A percentile compares a stretch with the other conserved stretches of the same genome.
These are phyloP conservation scores for Elgaria multicarinata DNA, from an alignment of 2,113 vertebrate genomes.

Conservation along the genomic window DNA sequence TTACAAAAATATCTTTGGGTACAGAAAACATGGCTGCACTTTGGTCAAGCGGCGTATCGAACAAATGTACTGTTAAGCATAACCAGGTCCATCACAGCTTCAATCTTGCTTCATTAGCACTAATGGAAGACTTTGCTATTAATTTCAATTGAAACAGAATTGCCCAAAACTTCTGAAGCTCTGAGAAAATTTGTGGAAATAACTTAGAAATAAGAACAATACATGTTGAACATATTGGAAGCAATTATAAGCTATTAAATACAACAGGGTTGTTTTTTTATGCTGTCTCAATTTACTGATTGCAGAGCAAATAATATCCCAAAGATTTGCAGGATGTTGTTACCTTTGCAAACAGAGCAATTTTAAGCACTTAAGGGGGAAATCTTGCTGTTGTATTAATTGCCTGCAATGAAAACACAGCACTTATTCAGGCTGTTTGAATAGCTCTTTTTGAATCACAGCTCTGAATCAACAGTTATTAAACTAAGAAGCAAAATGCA, in stretches of 20 bases:
- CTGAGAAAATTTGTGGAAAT: not conserved
- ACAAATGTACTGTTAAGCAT: not conserved
- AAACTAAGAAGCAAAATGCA: slow-evolving; percentile 68
- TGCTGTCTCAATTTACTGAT: slow-evolving; percentile 22
- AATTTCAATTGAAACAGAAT: not conserved
- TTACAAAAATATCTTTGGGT: not conserved
- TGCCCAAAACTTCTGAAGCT: not conserved
- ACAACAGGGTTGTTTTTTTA: slow-evolving; percentile 3
- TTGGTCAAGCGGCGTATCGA: not conserved
- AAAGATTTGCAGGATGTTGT: slow-evolving; percentile 44
- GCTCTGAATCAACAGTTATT: slow-evolving; percentile 61
- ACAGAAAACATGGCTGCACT: not conserved
- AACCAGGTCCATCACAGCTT: not conserved
- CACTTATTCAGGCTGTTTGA: slow-evolving; percentile 52
- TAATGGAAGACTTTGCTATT: not conserved
- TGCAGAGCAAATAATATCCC: slow-evolving; percentile 23
- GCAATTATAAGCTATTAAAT: not conserved
- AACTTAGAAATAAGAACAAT: not conserved
- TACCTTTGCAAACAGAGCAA: slow-evolving; percentile 22
- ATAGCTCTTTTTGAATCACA: slow-evolving; percentile 63
- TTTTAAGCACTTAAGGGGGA: slow-evolving; percentile 52
- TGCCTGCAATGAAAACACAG: slow-evolving; percentile 58
- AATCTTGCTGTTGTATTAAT: slow-evolving; percentile 58
- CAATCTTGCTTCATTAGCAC: not conserved
- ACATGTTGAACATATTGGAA: not conserved